Percentiles rank a stretch among this genome's conserved stretches.
These are phyloP conservation scores for Heliothis subflexa DNA, from an alignment of 1,140 invertebrate genomes.

Conservation along the genomic window DNA sequence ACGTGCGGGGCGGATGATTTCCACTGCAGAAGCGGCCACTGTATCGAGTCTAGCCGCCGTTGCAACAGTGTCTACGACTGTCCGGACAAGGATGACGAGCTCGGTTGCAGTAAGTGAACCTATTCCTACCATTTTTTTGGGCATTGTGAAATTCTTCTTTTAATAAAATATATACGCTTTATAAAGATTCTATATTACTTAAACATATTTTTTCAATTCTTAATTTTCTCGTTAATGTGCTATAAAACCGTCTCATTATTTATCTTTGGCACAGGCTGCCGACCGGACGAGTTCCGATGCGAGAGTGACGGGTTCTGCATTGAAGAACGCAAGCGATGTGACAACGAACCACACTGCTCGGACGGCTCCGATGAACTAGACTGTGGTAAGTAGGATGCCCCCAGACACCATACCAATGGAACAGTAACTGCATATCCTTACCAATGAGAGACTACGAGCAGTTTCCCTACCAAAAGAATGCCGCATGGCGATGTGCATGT, in stretches of 20 bases:
- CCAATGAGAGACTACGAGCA: constrained; percentile 21
- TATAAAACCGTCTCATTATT: background rate
- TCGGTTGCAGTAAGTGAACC: constrained; percentile 82
- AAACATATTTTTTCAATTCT: background rate
- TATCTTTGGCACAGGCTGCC: constrained; percentile 63
- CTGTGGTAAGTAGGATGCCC: constrained; percentile 78
- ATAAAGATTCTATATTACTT: no score
- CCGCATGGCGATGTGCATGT: background rate
- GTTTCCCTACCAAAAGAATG: background rate
- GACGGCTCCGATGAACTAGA: constrained; percentile 91
- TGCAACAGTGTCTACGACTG: constrained; percentile 92
- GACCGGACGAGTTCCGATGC: constrained; percentile 73
- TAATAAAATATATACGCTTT: no score
- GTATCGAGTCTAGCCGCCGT: constrained; percentile 87
- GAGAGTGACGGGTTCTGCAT: constrained; percentile 87
- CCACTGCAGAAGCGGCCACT: constrained; percentile 88
- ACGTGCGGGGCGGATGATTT: constrained; percentile 88
- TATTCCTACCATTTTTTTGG: no score
- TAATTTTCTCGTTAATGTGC: background rate
- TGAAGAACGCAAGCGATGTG: constrained; percentile 89
- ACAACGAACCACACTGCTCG: constrained; percentile 90
- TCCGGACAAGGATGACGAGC: constrained; percentile 91
- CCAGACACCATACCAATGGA: background rate
- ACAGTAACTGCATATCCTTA: background rate
- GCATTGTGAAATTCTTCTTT: no score